A percentile compares a stretch with the other conserved stretches of the same genome.
These are phyloP conservation scores for Mesoligia furuncula DNA, from an alignment of 2,888 invertebrate genomes.

Conservation along the genomic window DNA sequence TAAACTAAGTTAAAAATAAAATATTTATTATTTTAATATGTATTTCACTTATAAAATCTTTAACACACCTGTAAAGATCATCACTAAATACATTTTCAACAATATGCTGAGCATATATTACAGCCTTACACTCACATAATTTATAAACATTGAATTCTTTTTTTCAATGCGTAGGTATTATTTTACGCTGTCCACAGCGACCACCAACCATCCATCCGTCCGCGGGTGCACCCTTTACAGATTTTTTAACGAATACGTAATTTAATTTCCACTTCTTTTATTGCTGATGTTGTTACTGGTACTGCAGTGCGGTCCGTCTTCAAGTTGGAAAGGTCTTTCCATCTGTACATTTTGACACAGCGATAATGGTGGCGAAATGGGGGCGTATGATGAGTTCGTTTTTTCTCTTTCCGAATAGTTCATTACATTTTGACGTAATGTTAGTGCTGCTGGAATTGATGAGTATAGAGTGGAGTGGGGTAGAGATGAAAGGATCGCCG, in stretches of 20 bases:
- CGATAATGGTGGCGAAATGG: too few relatives aligned
- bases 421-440: too few relatives aligned
- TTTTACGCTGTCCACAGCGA: background rate
- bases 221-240: background rate
- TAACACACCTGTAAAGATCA: background rate
- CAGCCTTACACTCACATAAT: conserved; percentile 7
- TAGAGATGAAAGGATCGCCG: too few relatives aligned
- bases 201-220: too few relatives aligned
- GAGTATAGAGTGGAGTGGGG: too few relatives aligned
- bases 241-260: background rate
- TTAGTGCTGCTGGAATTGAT: too few relatives aligned
- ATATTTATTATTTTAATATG: too few relatives aligned
- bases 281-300: background rate
- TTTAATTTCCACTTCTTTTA: background rate
- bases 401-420: too few relatives aligned
- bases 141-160: background rate
- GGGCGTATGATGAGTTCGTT: too few relatives aligned
- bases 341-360: background rate
- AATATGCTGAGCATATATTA: background rate
- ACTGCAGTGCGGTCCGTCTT: background rate
- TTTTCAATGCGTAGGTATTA: conserved; percentile 1
- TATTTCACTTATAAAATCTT: too few relatives aligned
- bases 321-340: background rate
- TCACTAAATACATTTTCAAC: conserved; percentile 5
- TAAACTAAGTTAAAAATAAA: too few relatives aligned